Conservation (phyloP, 2,797 vertebrate genomes). For the Menidia menidia region DNA sequence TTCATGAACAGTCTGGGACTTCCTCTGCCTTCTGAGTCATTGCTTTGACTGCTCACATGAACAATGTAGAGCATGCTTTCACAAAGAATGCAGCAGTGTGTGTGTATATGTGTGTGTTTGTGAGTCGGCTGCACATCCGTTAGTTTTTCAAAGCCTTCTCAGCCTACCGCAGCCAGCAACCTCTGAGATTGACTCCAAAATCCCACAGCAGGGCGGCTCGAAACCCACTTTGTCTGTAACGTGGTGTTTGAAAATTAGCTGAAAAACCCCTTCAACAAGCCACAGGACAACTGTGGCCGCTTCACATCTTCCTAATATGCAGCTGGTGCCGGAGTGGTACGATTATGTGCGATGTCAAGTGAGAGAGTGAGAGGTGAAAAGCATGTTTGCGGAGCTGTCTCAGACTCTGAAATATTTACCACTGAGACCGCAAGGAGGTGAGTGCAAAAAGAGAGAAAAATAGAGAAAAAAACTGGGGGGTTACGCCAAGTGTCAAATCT, state of each 20-base stretch:
- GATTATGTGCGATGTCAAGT: slow-evolving; percentile 30
- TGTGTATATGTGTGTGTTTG: not conserved
- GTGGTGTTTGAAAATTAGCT: slow-evolving; percentile 29
- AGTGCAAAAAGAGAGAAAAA: not conserved
- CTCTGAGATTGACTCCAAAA: slow-evolving; percentile 34
- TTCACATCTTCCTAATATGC: slow-evolving; percentile 32
- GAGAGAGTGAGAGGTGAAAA: slow-evolving; percentile 30
- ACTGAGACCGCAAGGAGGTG: slow-evolving; percentile 3
- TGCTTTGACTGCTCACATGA: slow-evolving; percentile 33
- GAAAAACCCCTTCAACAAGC: slow-evolving; percentile 10
- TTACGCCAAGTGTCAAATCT: slow-evolving; percentile 21
- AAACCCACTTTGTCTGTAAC: slow-evolving; percentile 9
- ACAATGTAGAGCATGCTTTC: not conserved
- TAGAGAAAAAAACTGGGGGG: not conserved
- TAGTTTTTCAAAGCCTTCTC: not conserved
- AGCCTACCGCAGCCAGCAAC: slow-evolving; percentile 30
- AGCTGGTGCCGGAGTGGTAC: slow-evolving; percentile 21
- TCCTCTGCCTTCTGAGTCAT: slow-evolving; percentile 52
- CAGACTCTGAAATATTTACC: slow-evolving; percentile 60
- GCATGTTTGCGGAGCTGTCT: slow-evolving; percentile 41
- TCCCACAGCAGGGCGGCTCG: slow-evolving; percentile 13
- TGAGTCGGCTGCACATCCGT: not conserved
- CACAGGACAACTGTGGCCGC: slow-evolving; percentile 35
- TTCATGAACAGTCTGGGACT: slow-evolving; percentile 33
- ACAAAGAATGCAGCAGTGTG: not conserved